Evolutionary conservation across 2,888 invertebrate species (phyloP).

Genomic region (Calliopum simillimum): DNA sequence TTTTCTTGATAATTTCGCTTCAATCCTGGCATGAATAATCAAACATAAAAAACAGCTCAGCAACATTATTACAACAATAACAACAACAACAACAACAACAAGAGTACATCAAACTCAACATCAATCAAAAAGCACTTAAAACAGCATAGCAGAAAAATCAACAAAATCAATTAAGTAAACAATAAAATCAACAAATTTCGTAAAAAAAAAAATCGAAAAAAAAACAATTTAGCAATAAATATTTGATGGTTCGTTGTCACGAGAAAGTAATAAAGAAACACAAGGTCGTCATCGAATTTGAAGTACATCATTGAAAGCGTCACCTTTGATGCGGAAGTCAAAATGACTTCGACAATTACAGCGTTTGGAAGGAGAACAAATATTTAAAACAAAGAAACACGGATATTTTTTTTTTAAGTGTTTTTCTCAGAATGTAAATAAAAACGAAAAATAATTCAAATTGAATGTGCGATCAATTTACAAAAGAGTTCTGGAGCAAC

Average conservation of each 20-base stretch:
- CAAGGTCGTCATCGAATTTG: no score
- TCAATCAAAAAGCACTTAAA: slow-evolving; percentile 29
- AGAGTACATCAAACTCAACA: neutral
- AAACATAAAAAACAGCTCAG: no score
- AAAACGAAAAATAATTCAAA: no score
- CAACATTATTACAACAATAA: neutral
- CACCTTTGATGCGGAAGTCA: neutral
- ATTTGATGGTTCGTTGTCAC: slow-evolving; percentile 21
- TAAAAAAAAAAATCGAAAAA: no score
- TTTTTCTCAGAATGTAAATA: no score
- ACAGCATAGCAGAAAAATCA: slow-evolving; percentile 21
- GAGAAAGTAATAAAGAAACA: neutral
- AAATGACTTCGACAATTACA: no score
- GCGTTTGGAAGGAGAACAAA: neutral
- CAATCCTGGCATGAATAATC: no score
- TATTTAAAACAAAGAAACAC: slow-evolving; percentile 5
- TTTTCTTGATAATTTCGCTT: no score
- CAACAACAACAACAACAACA: neutral
- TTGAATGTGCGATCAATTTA: no score
- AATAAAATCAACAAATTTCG: slow-evolving; percentile 15
- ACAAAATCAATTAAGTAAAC: slow-evolving; percentile 27
- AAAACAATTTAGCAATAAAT: slow-evolving; percentile 16
- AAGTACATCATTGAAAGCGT: neutral
- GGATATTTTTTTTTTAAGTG: no score
- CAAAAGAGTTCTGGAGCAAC: no score